Percentiles rank a stretch among this genome's conserved stretches.
Conservation (phyloP, 2,888 invertebrate genomes). For the Hyles lineata region DNA sequence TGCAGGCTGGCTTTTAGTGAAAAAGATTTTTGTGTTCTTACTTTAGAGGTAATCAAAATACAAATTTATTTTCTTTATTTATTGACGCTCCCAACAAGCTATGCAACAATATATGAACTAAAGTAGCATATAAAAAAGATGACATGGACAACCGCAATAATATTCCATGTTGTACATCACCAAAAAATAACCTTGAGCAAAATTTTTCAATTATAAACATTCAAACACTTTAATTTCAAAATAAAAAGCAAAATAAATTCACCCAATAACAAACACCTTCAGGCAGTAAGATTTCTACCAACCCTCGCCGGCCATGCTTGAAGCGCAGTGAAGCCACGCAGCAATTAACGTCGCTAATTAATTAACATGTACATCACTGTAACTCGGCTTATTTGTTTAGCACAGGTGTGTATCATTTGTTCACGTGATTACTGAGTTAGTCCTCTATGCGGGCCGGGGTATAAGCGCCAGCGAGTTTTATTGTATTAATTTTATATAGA, state of each 20-base stretch:
- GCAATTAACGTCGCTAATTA: slow-evolving; percentile 60
- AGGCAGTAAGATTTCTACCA: not conserved
- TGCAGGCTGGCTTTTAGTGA: too few species aligned
- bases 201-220: too few species aligned
- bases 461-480: slow-evolving; percentile 34
- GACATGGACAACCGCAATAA: too few species aligned
- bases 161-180: too few species aligned
- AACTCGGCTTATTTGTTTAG: slow-evolving; percentile 58
- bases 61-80: too few species aligned
- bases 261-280: not conserved
- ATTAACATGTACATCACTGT: slow-evolving; percentile 59
- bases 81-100: too few species aligned
- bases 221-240: too few species aligned
- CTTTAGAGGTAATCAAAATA: too few species aligned
- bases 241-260: not conserved
- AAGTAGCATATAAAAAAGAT: too few species aligned
- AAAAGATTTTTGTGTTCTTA: too few species aligned
- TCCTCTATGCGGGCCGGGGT: slow-evolving; percentile 29
- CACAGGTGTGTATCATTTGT: slow-evolving; percentile 75
- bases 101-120: too few species aligned
- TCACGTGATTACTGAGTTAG: slow-evolving; percentile 63
- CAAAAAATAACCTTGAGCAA: too few species aligned
- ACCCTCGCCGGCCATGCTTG: slow-evolving; percentile 6
- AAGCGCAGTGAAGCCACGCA: slow-evolving; percentile 26
- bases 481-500: not conserved